Evolutionary conservation across 2,888 invertebrate species (phyloP), one percentile per base, ranked within the genome.

Genomic region (Timema cristinae): DNA sequence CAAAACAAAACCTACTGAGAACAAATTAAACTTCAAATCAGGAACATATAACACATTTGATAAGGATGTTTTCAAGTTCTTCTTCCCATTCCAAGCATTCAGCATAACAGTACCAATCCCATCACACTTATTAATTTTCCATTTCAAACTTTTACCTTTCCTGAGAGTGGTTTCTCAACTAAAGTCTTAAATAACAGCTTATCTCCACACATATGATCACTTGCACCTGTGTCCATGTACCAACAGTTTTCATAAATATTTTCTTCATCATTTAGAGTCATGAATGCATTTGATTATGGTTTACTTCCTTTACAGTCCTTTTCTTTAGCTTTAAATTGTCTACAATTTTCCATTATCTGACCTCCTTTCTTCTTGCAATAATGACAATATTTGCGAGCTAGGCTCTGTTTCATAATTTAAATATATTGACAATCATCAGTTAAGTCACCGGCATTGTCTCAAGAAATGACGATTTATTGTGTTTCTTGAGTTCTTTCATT

Each of bases 11-110:
- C 59, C 59, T 11, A 59, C 9, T 5, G 13, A 59, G 13, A 59
- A 59, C 9, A 59, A 9, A 32, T 59, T 59, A 59, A 59, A 59
- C 59, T 59, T 59, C 59, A 59, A 59, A 59, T 59, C 5, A 9
- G 59, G 59, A 59, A 59, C 59, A n/a, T 59, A 13, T 13, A 59
- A 59, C 59, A n/a, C 59, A n/a, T 59, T 59, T 59, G 59, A n/a
- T 13, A 59, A 32, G 6, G 13, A 6, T 6, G 59, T n/a, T 5
- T 59, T 59, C 32, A n/a, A 16, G 32, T n/a, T 9, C n/a, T 5
- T 11, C 16, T 13, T n/a, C 15, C 59, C 59, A 59, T 59, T 59
- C 15, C 59, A 59, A 11, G 59, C 59, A 13, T n/a, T 32, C 32
- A 32, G 13, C 15, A 59, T 9, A 8, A 59, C 59, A 59, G 8